Conservation (phyloP, 2,888 invertebrate species). For the Nasonia oneida region DNA sequence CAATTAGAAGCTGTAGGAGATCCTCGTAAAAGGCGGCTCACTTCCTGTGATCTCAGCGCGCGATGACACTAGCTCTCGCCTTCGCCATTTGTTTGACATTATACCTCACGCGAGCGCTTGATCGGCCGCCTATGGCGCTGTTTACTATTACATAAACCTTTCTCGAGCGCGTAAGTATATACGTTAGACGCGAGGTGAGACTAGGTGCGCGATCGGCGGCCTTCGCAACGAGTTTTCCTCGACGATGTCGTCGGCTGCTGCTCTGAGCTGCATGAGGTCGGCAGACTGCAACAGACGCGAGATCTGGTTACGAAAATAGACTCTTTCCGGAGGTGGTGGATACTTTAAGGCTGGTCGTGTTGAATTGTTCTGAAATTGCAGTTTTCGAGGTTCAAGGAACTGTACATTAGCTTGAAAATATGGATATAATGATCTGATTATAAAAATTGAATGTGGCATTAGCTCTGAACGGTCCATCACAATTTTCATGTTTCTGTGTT, state of each 20-base stretch:
- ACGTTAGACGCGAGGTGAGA: neutral
- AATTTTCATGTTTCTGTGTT: too few relatives aligned
- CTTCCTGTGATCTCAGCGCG: neutral
- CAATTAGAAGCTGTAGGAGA: neutral
- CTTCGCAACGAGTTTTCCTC: constrained; percentile 22
- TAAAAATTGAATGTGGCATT: too few relatives aligned
- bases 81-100: neutral
- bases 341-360: neutral
- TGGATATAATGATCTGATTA: too few relatives aligned
- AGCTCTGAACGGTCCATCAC: too few relatives aligned
- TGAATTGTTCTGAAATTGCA: neutral
- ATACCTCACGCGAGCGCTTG: neutral
- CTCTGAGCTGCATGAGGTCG: neutral
- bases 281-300: neutral
- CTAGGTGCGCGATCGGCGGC: neutral
- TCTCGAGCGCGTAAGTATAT: neutral
- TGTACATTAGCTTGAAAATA: neutral
- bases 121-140: constrained; percentile 29
- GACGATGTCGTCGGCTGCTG: neutral
- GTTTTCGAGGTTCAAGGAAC: neutral
- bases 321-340: neutral
- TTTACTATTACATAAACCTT: constrained; percentile 52
- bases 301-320: constrained; percentile 21
- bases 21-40: neutral
- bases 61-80: neutral